phyloP scores from a whole-genome alignment of 2,888 invertebrate species.

The Tanypteryx hageni region DNA sequence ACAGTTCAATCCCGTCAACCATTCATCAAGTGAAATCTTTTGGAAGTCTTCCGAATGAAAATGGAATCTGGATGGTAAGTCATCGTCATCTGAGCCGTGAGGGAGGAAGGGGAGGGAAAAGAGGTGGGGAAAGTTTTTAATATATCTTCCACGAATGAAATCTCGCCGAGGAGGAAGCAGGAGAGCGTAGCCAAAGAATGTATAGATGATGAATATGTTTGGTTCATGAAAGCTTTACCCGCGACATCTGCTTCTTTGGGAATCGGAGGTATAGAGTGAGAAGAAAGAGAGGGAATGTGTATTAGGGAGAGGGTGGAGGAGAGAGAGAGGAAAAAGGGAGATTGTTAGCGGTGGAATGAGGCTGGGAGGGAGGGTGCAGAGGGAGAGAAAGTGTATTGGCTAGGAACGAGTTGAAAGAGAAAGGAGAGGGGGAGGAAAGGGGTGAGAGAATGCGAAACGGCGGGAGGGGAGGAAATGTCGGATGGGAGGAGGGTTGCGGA shows the following conservation, averaged over 20 bases:
- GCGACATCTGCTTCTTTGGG: conserved; percentile 56
- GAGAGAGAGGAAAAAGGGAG: neutral
- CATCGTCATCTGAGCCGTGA: conserved; percentile 2
- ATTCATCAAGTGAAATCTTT: conserved; percentile 58
- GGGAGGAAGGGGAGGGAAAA: neutral
- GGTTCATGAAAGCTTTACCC: conserved; percentile 59
- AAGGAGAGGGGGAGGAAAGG: neutral
- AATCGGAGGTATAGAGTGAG: neutral
- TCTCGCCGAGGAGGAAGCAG: conserved; percentile 21
- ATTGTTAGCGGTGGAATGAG: conserved; percentile 8
- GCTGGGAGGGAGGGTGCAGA: neutral
- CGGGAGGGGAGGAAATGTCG: neutral
- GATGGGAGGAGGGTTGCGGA: neutral
- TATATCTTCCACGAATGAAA: conserved; percentile 53
- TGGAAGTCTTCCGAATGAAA: conserved; percentile 62
- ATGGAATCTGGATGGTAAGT: conserved; percentile 55
- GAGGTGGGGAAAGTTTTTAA: conserved; percentile 40
- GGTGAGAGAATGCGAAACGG: neutral
- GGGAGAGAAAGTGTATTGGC: conserved; percentile 20
- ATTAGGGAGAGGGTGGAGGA: neutral
- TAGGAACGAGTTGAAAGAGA: conserved; percentile 30
- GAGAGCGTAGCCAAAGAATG: conserved; percentile 27
- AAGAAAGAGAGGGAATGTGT: neutral
- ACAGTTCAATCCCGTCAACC: conserved; percentile 56
- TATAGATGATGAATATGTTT: conserved; percentile 62